Base-by-base conservation (phyloP, 2,797 vertebrate species). In the Oophaga sylvatica region DNA sequence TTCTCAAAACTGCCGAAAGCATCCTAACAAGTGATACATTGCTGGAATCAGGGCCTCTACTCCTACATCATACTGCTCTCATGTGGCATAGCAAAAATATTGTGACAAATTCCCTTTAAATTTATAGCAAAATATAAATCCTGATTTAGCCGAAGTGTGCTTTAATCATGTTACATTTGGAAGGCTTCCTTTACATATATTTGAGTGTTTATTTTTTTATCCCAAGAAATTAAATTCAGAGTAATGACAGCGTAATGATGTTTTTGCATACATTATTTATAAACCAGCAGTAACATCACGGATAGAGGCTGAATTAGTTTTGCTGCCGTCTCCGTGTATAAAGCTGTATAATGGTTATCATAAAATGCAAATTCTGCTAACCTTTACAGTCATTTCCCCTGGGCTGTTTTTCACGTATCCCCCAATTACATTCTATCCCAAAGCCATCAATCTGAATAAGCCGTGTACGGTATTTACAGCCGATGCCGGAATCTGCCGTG, bases 381-480 rank as follows among this genome's bases (percentile, higher is more conserved):
- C 60, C 80, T 82, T 87, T 77, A 19, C 56, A 76, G 45, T 29
- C 3, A 56, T 82, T 81, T 76, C 57, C 80, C 35, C n/a, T n/a
- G 8, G 85, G 68, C 57, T 29, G 22, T 59, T 75, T 87, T 75
- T 87, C 53, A 35, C 60, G 53, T 68, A 31, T 87, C 48, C 63
- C 59, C 68, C 85, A 80, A 86, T 86, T 71, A 86, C 65, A 65
- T 45, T 41, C 16, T 26, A 65, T 41, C 86, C 57, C 19, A 45
- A 35, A 53, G 86, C n/a, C 80, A 87, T 82, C 70, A 67, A 67
- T 82, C 80, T 82, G 59, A 87, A 87, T 77, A 82, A 82, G 26
- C 48, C 12, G 63, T n/a, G 26, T 26, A 45, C 4, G 15, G 17
- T 86, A n/a, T 26, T 26, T 26, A 26, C 26, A 26, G 85, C 5